Percentiles rank a stretch among this genome's conserved stretches.
These are phyloP conservation scores for Mactromeris polynyma DNA, from an alignment of 2,888 invertebrate genomes.

Conservation along the genomic window DNA sequence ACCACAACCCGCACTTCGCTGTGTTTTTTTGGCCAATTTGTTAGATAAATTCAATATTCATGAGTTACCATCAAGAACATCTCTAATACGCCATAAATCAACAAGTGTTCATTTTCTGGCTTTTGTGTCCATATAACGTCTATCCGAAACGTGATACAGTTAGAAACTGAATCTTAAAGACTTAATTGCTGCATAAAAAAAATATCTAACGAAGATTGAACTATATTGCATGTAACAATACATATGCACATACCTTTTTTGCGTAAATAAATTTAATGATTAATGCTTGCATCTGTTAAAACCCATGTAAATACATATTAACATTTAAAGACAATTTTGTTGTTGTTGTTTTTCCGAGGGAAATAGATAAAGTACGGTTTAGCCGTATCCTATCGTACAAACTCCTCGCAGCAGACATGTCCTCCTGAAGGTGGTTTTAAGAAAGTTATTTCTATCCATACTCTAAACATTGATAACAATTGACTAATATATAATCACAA, in stretches of 20 bases:
- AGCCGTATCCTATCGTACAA: not conserved
- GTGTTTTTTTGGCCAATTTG: too few species aligned
- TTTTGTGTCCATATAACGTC: not conserved
- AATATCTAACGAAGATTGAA: not conserved
- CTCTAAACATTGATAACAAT: too few species aligned
- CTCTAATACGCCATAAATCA: too few species aligned
- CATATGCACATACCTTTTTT: not conserved
- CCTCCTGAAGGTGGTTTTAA: too few species aligned
- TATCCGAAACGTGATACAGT: not conserved
- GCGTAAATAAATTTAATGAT: not conserved
- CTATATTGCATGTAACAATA: not conserved
- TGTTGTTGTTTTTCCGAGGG: not conserved
- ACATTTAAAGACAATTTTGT: not conserved
- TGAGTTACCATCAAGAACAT: too few species aligned
- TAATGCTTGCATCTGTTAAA: not conserved
- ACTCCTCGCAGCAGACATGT: too few species aligned
- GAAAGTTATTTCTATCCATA: too few species aligned
- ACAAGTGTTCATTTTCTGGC: too few species aligned
- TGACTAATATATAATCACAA: too few species aligned
- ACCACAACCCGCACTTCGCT: too few species aligned
- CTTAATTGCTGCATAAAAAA: not conserved
- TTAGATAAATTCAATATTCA: too few species aligned
- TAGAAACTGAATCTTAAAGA: not conserved
- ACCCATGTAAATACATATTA: not conserved
- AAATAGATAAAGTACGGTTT: not conserved